Evolutionary conservation across 1,140 invertebrate genomes (phyloP).

Genomic region (Drosophila orena): DNA sequence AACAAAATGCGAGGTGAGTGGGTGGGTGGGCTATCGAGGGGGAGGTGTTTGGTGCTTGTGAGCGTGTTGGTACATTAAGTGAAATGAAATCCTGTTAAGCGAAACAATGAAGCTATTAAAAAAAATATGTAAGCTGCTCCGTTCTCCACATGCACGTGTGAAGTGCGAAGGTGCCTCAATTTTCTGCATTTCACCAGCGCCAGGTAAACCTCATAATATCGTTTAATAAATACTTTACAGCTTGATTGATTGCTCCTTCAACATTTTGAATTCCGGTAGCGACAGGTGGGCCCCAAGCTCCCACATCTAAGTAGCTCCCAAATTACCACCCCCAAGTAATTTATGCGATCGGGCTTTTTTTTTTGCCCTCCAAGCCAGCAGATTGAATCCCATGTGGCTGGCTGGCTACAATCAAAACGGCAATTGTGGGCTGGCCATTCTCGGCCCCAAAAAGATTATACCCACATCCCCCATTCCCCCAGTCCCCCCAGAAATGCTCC

Average conservation of each 20-base stretch:
- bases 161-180: constrained; percentile 3
- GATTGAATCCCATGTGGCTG: constrained; percentile 80
- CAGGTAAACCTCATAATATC: constrained; percentile 77
- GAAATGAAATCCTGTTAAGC: constrained; percentile 80
- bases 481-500: constrained; percentile 7
- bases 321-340: constrained; percentile 45
- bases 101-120: constrained; percentile 82
- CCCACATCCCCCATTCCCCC: constrained; percentile 32
- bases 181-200: constrained; percentile 27
- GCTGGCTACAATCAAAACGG: constrained; percentile 77
- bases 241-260: constrained; percentile 73
- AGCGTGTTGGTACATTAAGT: constrained; percentile 68
- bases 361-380: constrained; percentile 53
- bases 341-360: constrained; percentile 59
- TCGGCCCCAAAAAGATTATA: constrained; percentile 34
- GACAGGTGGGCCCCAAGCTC: constrained; percentile 66
- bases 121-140: constrained; percentile 48
- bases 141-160: background rate
- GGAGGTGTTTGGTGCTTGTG: constrained; percentile 16
- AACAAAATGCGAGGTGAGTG: constrained; percentile 54
- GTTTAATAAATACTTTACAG: constrained; percentile 82
- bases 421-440: constrained; percentile 49
- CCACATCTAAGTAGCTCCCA: constrained; percentile 49
- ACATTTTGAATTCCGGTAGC: constrained; percentile 34
- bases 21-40: background rate